Conservation (phyloP, 2,888 invertebrate genomes). For the Pediacus dermestoides region DNA sequence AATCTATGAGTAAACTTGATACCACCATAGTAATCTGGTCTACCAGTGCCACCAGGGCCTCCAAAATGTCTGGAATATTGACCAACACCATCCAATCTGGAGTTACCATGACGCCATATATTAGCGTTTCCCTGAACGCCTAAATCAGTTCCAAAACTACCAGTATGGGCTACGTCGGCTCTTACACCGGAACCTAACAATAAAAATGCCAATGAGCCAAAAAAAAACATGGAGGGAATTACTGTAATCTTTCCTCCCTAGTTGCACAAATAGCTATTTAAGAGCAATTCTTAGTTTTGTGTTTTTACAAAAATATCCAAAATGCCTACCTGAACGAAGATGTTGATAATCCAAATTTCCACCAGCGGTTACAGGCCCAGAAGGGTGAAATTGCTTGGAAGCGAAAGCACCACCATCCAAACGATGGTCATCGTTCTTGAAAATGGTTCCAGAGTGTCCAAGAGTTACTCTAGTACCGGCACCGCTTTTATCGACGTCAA, state of each 20-base stretch:
- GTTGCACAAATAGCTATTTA: too few relatives aligned
- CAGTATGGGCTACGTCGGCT: constrained; percentile 27
- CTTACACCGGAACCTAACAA: too few relatives aligned
- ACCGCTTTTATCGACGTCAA: too few relatives aligned
- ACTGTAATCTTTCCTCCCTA: too few relatives aligned
- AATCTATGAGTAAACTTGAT: constrained; percentile 1
- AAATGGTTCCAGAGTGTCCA: constrained; percentile 30
- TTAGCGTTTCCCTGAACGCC: constrained; percentile 29
- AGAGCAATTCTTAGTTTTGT: too few relatives aligned
- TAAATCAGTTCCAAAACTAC: constrained; percentile 32
- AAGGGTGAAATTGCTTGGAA: constrained; percentile 30
- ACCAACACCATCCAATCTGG: constrained; percentile 31
- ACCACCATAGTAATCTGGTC: constrained; percentile 19
- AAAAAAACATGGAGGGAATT: too few relatives aligned
- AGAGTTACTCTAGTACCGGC: constrained; percentile 11
- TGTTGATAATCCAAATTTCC: constrained; percentile 33
- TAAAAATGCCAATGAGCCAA: too few relatives aligned
- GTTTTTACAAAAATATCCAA: too few relatives aligned
- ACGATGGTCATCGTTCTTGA: constrained; percentile 26
- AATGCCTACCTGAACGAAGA: constrained; percentile 25
- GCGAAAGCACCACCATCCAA: constrained; percentile 31
- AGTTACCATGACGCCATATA: constrained; percentile 28
- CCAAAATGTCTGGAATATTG: constrained; percentile 33
- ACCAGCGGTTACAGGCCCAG: constrained; percentile 30
- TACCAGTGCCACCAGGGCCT: constrained; percentile 30